phyloP scores from a whole-genome alignment of 2,113 vertebrate genomes.

The Pedionomus torquatus region DNA sequence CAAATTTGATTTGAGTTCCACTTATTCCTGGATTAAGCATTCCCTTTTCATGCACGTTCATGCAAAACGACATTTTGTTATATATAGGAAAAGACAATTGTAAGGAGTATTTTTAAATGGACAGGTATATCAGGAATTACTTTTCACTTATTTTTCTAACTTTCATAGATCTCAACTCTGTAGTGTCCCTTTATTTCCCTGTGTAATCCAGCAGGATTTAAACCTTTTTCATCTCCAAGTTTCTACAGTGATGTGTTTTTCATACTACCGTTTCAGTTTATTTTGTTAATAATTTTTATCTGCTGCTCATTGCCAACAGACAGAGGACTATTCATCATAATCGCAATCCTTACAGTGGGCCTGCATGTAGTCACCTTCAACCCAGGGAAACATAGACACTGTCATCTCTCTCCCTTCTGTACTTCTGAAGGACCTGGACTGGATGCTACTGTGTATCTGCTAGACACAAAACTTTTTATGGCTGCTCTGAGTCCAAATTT shows the following conservation, averaged over 20 bases:
- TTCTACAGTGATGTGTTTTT: neutral
- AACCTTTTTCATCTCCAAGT: neutral
- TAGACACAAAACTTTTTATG: neutral
- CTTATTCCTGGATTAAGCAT: neutral
- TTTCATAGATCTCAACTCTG: neutral
- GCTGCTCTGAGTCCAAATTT: neutral
- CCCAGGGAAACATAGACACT: neutral
- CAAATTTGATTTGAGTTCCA: neutral
- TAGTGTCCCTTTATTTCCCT: neutral
- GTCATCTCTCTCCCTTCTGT: neutral
- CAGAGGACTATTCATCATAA: neutral
- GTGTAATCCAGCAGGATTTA: neutral
- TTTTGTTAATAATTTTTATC: neutral
- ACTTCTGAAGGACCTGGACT: neutral
- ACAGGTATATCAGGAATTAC: neutral
- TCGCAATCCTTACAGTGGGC: neutral
- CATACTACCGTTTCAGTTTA: neutral
- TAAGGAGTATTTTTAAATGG: neutral
- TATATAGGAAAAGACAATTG: neutral
- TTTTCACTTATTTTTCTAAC: neutral
- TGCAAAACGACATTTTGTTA: neutral
- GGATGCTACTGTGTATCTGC: neutral
- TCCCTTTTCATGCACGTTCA: neutral
- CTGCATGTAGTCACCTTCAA: neutral
- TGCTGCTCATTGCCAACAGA: neutral